phyloP scores from a whole-genome alignment of 2,888 invertebrate species.

The Hoplodrina ambigua region DNA sequence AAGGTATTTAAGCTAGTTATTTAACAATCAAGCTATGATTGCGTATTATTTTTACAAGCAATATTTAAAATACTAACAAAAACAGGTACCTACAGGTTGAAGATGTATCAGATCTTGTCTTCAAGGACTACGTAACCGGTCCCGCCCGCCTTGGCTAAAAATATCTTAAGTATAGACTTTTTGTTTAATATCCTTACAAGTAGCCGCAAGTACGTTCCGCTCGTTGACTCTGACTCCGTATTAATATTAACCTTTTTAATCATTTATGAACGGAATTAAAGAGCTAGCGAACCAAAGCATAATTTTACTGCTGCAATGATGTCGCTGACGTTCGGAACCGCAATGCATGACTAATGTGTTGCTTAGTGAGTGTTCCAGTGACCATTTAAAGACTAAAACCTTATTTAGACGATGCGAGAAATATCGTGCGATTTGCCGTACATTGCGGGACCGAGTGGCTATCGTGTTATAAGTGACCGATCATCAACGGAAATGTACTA shows the following conservation, averaged over 20 bases:
- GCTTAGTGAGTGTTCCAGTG: too few relatives aligned
- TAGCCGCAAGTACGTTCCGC: constrained; percentile 28
- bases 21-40: not conserved
- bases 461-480: too few relatives aligned
- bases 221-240: constrained; percentile 11
- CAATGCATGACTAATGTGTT: too few relatives aligned
- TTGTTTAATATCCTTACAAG: constrained; percentile 35
- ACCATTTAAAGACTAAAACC: too few relatives aligned
- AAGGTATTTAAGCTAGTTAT: not conserved
- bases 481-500: too few relatives aligned
- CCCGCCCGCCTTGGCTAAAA: constrained; percentile 53
- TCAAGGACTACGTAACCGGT: constrained; percentile 58
- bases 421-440: too few relatives aligned
- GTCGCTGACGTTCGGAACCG: too few relatives aligned
- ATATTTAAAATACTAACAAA: constrained; percentile 6
- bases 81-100: constrained; percentile 35
- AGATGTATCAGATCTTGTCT: constrained; percentile 35
- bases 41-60: constrained; percentile 13
- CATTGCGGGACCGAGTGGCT: too few relatives aligned
- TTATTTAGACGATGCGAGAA: too few relatives aligned
- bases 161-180: constrained; percentile 49
- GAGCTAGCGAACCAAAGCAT: too few relatives aligned
- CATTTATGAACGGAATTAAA: not conserved
- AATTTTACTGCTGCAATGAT: too few relatives aligned
- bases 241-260: not conserved